These are phyloP conservation scores for Cheilosia grossa DNA, from an alignment of 2,888 invertebrate species.

Conservation along the genomic window DNA sequence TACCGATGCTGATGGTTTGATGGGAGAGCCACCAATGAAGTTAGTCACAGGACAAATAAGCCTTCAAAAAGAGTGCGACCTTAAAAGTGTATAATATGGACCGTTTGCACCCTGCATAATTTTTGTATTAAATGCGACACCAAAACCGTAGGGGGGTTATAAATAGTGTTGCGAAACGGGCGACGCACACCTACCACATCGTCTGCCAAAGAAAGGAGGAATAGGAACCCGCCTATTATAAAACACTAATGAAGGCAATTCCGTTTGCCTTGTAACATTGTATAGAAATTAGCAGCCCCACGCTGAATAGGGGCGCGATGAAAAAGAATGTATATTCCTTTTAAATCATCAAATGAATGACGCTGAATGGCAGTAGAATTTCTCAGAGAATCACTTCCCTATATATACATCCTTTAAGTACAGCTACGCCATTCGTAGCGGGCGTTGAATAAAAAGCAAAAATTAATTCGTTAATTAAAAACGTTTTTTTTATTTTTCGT, in stretches of 20 bases:
- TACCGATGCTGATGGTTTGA: no score
- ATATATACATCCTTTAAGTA: constrained; percentile 18
- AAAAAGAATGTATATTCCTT: constrained; percentile 13
- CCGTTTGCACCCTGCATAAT: no score
- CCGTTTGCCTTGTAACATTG: constrained; percentile 21
- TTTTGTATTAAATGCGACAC: no score
- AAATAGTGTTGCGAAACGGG: no score
- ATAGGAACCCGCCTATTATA: neutral
- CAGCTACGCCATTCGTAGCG: constrained; percentile 65
- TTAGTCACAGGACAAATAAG: no score
- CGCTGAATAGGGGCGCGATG: constrained; percentile 13
- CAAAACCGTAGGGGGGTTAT: no score
- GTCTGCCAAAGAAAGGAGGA: no score
- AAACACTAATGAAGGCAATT: constrained; percentile 32
- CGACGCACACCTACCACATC: no score
- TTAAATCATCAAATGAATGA: constrained; percentile 47
- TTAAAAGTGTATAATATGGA: no score
- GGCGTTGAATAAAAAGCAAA: constrained; percentile 74
- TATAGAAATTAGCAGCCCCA: constrained; percentile 20
- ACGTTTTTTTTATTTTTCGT: constrained; percentile 2
- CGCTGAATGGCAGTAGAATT: constrained; percentile 36
- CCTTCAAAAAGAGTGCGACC: no score
- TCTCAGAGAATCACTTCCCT: constrained; percentile 28
- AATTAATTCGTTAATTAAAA: constrained; percentile 75
- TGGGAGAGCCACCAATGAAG: no score